Evolutionary conservation across 2,113 vertebrate species (phyloP).

Genomic region (Ellobius talpinus): DNA sequence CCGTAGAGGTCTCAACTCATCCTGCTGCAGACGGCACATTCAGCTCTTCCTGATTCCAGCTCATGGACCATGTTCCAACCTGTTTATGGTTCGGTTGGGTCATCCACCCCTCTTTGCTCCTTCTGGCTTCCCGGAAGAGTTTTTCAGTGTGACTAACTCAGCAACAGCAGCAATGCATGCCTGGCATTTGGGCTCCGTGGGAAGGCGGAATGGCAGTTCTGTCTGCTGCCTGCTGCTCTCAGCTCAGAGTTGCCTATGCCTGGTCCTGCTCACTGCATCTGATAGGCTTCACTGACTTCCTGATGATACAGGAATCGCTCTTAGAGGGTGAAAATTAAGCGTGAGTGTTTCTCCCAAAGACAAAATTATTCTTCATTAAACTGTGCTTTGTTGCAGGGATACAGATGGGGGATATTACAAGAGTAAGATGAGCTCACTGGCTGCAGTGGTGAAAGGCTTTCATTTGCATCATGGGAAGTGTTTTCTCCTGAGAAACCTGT

Average conservation of each 20-base stretch:
- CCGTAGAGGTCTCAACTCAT: neutral
- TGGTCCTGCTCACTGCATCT: neutral
- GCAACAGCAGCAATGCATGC: neutral
- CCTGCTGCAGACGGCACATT: slow-evolving; percentile 30
- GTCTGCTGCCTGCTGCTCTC: neutral
- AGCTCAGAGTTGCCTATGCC: too few species aligned
- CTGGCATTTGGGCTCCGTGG: neutral
- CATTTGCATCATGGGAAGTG: neutral
- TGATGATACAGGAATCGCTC: neutral
- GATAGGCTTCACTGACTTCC: neutral
- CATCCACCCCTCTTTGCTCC: neutral
- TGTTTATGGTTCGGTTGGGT: slow-evolving; percentile 39
- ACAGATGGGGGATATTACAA: neutral
- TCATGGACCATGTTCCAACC: slow-evolving; percentile 35
- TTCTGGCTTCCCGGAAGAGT: slow-evolving; percentile 46
- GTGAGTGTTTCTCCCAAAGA: neutral
- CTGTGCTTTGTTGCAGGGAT: neutral
- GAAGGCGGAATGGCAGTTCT: neutral
- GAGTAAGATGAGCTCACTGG: neutral
- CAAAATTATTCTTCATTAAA: neutral
- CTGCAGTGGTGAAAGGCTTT: neutral
- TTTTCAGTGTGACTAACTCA: neutral
- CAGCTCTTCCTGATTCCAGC: slow-evolving; percentile 2
- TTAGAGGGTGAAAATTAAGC: neutral
- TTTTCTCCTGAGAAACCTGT: neutral